Conservation (phyloP, 2,888 invertebrate species). For the Aleiodes leptofemur region DNA sequence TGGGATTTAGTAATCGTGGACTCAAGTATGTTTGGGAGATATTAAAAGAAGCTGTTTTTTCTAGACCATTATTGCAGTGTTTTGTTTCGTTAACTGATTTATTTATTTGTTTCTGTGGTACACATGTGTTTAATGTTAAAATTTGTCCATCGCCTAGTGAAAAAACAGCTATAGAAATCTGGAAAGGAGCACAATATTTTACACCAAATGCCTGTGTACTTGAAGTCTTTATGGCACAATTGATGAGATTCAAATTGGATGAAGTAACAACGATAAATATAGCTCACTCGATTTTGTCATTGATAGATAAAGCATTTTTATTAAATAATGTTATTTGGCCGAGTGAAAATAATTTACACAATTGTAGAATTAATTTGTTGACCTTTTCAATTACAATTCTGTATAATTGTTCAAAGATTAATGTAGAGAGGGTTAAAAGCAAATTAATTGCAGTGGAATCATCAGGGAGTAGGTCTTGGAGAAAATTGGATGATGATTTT, state of each 20-base stretch:
- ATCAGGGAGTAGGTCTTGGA: not conserved
- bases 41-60: slow-evolving; percentile 69
- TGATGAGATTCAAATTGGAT: slow-evolving; percentile 66
- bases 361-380: slow-evolving; percentile 65
- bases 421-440: slow-evolving; percentile 52
- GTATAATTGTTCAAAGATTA: slow-evolving; percentile 63
- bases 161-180: slow-evolving; percentile 56
- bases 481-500: slow-evolving; percentile 57
- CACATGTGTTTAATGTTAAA: slow-evolving; percentile 57
- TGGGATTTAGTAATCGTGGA: slow-evolving; percentile 67
- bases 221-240: slow-evolving; percentile 66
- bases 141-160: slow-evolving; percentile 62
- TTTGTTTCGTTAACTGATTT: slow-evolving; percentile 63
- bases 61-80: slow-evolving; percentile 67
- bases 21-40: slow-evolving; percentile 64
- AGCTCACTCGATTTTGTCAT: slow-evolving; percentile 61
- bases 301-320: slow-evolving; percentile 61
- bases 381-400: slow-evolving; percentile 65
- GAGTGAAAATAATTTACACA: slow-evolving; percentile 62
- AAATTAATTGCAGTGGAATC: slow-evolving; percentile 39
- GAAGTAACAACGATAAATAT: slow-evolving; percentile 63
- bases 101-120: slow-evolving; percentile 63
- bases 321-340: slow-evolving; percentile 62
- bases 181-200: slow-evolving; percentile 66
- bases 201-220: slow-evolving; percentile 67